Conservation (phyloP, 2,797 vertebrate species). For the Sebastiscus albofasciatus region DNA sequence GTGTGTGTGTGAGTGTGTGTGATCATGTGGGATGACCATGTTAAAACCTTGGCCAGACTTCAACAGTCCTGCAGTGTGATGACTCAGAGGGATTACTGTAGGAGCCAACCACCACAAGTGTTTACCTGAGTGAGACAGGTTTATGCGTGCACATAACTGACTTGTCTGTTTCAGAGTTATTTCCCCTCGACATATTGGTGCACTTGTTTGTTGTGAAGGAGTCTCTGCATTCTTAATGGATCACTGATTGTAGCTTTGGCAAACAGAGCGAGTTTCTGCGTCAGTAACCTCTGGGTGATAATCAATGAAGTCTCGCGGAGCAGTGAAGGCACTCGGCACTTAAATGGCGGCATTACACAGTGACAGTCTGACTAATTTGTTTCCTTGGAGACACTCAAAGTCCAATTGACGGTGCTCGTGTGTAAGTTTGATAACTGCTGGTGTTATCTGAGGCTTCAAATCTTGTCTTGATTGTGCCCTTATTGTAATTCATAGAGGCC, state of each 20-base stretch:
- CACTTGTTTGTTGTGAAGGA: slow-evolving; percentile 31
- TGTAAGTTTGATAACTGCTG: slow-evolving; percentile 19
- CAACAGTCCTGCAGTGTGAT: neutral
- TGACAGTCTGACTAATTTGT: slow-evolving; percentile 9
- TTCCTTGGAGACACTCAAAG: slow-evolving; percentile 11
- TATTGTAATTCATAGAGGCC: slow-evolving; percentile 17
- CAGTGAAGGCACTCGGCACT: neutral
- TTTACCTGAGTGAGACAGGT: neutral
- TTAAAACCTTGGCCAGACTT: neutral
- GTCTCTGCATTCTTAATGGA: slow-evolving; percentile 42
- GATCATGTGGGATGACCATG: neutral
- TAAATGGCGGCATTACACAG: slow-evolving; percentile 25
- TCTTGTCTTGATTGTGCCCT: neutral
- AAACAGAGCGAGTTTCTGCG: slow-evolving; percentile 39
- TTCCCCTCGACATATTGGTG: neutral
- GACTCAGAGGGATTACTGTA: neutral
- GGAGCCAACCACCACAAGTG: neutral
- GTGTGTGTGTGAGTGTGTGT: neutral
- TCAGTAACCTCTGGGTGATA: slow-evolving; percentile 39
- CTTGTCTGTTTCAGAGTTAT: slow-evolving; percentile 11
- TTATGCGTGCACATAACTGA: neutral
- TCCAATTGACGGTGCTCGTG: slow-evolving; percentile 2
- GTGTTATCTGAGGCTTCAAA: slow-evolving; percentile 9
- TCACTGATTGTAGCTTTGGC: slow-evolving; percentile 54
- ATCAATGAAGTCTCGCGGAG: slow-evolving; percentile 45